Conservation (phyloP, 2,888 invertebrate genomes). For the Cremastinae sp. region DNA sequence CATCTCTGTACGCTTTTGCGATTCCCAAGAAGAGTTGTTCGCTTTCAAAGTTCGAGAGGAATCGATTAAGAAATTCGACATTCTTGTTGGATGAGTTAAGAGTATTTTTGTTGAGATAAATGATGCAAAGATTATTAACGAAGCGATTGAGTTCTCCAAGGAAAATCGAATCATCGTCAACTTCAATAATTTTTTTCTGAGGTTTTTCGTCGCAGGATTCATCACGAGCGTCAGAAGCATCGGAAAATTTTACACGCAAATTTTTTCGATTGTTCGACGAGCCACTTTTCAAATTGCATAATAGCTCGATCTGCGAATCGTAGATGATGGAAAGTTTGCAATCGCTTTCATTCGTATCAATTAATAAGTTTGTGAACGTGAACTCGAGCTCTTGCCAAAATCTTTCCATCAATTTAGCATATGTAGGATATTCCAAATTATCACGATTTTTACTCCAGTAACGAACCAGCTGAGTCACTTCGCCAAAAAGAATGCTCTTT, state of each 20-base stretch:
- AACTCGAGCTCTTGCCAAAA: constrained; percentile 79
- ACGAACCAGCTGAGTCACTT: constrained; percentile 81
- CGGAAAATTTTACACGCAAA: constrained; percentile 82
- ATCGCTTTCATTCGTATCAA: constrained; percentile 57
- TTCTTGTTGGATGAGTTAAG: constrained; percentile 78
- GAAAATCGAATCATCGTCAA: constrained; percentile 76
- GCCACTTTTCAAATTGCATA: constrained; percentile 79
- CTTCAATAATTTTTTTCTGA: constrained; percentile 38
- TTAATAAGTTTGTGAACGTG: constrained; percentile 72
- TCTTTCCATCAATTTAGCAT: constrained; percentile 74
- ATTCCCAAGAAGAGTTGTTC: constrained; percentile 81
- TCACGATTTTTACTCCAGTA: constrained; percentile 82
- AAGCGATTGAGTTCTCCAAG: constrained; percentile 80
- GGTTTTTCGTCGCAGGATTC: constrained; percentile 63
- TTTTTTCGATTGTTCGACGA: constrained; percentile 79
- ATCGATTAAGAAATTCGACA: constrained; percentile 81
- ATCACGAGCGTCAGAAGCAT: constrained; percentile 58
- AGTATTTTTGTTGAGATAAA: constrained; percentile 83
- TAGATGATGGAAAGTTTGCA: constrained; percentile 61
- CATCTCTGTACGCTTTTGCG: constrained; percentile 74
- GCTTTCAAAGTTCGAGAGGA: constrained; percentile 83
- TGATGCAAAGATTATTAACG: constrained; percentile 80
- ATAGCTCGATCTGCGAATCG: constrained; percentile 80
- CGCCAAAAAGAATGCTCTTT: constrained; percentile 81
- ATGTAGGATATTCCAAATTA: constrained; percentile 73